Evolutionary conservation across 2,113 vertebrate genomes (phyloP), one percentile per base, ranked within the genome.

Genomic region (Lepidothrix coronata): DNA sequence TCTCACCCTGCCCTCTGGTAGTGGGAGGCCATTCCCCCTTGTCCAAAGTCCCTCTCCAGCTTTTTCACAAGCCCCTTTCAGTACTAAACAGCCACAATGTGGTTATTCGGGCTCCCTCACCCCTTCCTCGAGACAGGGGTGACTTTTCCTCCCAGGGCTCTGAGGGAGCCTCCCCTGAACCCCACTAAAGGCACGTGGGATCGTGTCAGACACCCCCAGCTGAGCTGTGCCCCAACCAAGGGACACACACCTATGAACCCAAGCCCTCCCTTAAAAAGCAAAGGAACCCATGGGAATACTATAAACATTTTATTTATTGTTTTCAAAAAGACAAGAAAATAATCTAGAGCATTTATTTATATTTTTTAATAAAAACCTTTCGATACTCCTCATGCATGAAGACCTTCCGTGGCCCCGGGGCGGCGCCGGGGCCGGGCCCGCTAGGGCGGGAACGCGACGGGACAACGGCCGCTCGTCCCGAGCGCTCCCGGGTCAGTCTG

Each of bases 321-420:
- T 88, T 97, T 97, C 97, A 98, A 97, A 98, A 98, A 97, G 96
- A 97, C 96, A 98, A 93, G 97, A 98, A 98, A 98, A 98, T 98
- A 98, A 98, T 98, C 97, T 98, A 97, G 95, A 96, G 97, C 89
- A 96, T 97, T 97, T 98, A 97, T 98, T 97, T 97, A 97, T 97
- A 98, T 65, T 89, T 59, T 97, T 96, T 70, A 96, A 98, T 98
- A 98, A 98, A 98, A 98, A 98, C 97, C 97, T 98, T 97, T 96
- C 97, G 88, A 97, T 92, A 95, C 97, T 85, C 92, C 96, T 97
- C 98, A 98, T 97, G 98, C 98, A 97, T 44, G 48, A 92, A 95
- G 95, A 90, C 91, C 91, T 70, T 82, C 37, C 5, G 9, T 12
- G 58, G 14, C 39, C 74, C 1, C 9, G 15, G 65, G 43, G 73